Conservation (phyloP, 1,140 invertebrate genomes). For the Leptinotarsa lineolata region DNA sequence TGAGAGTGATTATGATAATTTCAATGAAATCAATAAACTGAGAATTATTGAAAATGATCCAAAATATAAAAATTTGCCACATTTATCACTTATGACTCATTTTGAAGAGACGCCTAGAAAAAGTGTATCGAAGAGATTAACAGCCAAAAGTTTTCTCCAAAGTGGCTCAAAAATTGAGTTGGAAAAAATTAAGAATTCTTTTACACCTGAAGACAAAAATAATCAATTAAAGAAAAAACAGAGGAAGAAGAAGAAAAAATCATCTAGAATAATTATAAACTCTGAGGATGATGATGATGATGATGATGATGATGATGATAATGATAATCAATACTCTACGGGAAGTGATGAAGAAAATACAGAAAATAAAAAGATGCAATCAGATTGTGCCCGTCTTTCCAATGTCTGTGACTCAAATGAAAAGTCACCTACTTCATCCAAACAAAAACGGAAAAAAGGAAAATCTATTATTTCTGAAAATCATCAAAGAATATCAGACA, state of each 20-base stretch:
- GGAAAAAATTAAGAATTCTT: neutral
- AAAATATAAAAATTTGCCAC: slow-evolving; percentile 38
- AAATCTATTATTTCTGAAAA: neutral
- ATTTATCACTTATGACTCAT: slow-evolving; percentile 41
- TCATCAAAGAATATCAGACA: neutral
- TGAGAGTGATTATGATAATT: slow-evolving; percentile 45
- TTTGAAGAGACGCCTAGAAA: neutral
- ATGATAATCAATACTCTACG: slow-evolving; percentile 14
- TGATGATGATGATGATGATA: neutral
- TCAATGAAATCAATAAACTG: neutral
- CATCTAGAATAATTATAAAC: neutral
- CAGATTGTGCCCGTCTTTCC: neutral
- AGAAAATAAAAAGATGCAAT: slow-evolving; percentile 24
- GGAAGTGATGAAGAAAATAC: slow-evolving; percentile 19
- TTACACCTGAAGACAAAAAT: neutral
- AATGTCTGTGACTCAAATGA: neutral
- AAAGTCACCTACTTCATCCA: neutral
- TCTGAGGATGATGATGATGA: slow-evolving; percentile 4
- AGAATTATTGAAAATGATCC: slow-evolving; percentile 15
- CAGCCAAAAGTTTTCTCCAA: slow-evolving; percentile 18
- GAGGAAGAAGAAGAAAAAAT: slow-evolving; percentile 18
- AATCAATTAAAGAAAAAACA: slow-evolving; percentile 29
- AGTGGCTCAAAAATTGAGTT: neutral
- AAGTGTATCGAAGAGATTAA: slow-evolving; percentile 14
- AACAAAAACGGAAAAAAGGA: neutral